A percentile compares a stretch with the other conserved stretches of the same genome.
Conservation (phyloP, 2,113 vertebrate genomes). For the Rhynchomys soricoides region DNA sequence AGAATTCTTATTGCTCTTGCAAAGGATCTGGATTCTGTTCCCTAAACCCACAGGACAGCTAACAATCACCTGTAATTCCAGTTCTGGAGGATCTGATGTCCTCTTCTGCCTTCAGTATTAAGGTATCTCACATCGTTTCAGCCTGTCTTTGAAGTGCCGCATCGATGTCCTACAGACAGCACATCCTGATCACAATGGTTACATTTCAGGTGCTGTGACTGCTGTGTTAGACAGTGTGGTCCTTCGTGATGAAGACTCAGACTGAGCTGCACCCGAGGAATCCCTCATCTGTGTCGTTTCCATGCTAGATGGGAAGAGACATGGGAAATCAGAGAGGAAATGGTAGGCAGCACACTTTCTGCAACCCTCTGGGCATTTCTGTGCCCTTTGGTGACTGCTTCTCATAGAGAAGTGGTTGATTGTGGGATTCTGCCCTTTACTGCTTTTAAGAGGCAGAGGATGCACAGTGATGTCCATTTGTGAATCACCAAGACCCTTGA, state of each 20-base stretch:
- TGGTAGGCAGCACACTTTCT: background rate
- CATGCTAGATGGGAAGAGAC: background rate
- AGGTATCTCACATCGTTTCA: background rate
- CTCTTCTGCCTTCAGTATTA: background rate
- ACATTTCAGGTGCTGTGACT: background rate
- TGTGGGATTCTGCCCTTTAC: background rate
- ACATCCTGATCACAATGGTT: accelerated
- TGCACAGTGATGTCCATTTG: accelerated
- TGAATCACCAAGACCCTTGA: background rate
- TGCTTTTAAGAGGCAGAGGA: background rate
- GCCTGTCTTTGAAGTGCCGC: background rate
- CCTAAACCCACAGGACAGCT: background rate
- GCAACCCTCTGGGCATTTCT: accelerated
- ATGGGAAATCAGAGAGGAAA: background rate
- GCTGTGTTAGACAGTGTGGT: accelerated
- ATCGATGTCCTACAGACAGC: accelerated
- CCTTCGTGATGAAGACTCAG: background rate
- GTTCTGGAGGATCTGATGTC: background rate
- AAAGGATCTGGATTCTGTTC: background rate
- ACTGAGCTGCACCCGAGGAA: background rate
- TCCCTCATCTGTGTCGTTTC: accelerated
- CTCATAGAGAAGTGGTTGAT: background rate
- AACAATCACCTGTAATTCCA: background rate
- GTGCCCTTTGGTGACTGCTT: accelerated
- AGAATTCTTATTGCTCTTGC: background rate